phyloP scores from a whole-genome alignment of 2,888 invertebrate species.

The Oligia latruncula region DNA sequence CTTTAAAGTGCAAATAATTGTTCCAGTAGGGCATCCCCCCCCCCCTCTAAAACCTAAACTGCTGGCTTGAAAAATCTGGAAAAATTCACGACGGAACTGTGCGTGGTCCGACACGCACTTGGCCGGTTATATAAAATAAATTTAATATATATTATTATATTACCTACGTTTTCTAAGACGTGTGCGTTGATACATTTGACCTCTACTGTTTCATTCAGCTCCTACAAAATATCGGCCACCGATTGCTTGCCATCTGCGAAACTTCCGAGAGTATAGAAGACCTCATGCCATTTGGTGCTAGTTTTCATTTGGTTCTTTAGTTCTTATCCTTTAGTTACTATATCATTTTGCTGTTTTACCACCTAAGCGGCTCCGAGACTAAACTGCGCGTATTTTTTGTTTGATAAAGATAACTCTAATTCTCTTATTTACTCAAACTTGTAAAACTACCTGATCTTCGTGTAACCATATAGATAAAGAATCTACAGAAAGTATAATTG shows the following conservation, averaged over 20 bases:
- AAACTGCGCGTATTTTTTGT: not conserved
- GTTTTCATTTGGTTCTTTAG: not conserved
- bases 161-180: not conserved
- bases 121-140: no score
- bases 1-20: no score
- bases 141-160: no score
- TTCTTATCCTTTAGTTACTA: not conserved
- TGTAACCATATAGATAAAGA: not conserved
- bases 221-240: not conserved
- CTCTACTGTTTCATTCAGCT: not conserved
- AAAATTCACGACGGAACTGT: no score
- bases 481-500: not conserved
- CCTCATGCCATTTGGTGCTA: not conserved
- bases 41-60: no score
- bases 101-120: no score
- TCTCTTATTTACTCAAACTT: not conserved
- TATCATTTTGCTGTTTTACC: not conserved
- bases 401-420: constrained; percentile 3
- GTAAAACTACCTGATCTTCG: not conserved
- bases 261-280: not conserved
- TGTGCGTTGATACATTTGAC: not conserved
- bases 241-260: not conserved
- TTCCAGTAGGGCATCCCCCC: no score
- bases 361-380: no score
- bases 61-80: no score